Percentiles rank a stretch among this genome's conserved stretches.
Evolutionary conservation across 2,113 vertebrate genomes (phyloP).

Genomic region (Callithrix jacchus): DNA sequence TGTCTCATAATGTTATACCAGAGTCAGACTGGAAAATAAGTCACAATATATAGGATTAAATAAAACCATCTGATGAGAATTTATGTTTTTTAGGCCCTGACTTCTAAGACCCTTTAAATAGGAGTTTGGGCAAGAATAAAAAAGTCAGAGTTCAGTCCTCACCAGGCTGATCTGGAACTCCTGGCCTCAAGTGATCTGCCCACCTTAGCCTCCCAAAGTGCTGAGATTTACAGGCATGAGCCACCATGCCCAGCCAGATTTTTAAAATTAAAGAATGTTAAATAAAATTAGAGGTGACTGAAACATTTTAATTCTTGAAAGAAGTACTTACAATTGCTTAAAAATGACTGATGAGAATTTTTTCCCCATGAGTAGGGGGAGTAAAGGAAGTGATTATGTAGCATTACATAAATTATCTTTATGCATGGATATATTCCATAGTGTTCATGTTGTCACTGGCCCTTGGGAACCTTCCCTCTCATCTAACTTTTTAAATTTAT

Average conservation of each 20-base stretch:
- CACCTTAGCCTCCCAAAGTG: too few species aligned
- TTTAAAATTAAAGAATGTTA: background rate
- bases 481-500: slow-evolving; percentile 12
- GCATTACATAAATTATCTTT: background rate
- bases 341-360: background rate
- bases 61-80: too few species aligned
- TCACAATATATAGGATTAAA: too few species aligned
- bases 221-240: too few species aligned
- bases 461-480: background rate
- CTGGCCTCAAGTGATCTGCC: too few species aligned
- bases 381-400: background rate
- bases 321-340: background rate
- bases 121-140: too few species aligned
- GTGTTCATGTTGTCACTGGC: background rate
- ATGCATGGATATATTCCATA: background rate
- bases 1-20: too few species aligned
- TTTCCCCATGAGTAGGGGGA: background rate
- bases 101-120: too few species aligned
- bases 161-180: too few species aligned
- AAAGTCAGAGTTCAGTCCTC: too few species aligned
- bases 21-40: too few species aligned
- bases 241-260: background rate
- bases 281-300: background rate
- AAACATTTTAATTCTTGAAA: background rate
- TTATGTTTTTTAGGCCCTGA: too few species aligned